A percentile compares a stretch with the other conserved stretches of the same genome.
Conservation (phyloP, 2,113 vertebrate species). For the Aix galericulata region DNA sequence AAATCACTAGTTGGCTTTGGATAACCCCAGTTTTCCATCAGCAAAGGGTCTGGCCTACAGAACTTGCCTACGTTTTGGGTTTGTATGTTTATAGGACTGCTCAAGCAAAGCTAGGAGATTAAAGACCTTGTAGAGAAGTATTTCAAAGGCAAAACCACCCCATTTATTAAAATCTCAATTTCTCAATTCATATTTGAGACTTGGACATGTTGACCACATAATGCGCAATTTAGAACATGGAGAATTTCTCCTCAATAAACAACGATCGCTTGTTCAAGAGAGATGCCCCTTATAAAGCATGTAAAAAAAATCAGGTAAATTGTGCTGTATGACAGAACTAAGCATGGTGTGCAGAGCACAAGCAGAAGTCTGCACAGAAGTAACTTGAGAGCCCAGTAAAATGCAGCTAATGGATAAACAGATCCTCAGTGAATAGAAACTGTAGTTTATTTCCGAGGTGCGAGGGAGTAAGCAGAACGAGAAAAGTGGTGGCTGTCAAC, state of each 20-base stretch:
- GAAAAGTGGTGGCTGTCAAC: background rate
- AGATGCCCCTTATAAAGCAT: accelerated
- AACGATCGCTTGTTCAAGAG: background rate
- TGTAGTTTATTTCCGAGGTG: background rate
- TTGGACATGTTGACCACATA: background rate
- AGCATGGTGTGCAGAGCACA: background rate
- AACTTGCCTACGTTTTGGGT: background rate
- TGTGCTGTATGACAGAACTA: background rate
- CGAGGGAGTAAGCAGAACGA: background rate
- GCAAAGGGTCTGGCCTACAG: background rate
- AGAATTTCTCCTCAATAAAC: background rate
- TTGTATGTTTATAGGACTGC: background rate
- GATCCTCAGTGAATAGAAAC: background rate
- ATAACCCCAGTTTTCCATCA: background rate
- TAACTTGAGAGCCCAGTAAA: background rate
- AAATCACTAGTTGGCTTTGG: background rate
- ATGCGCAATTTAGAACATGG: background rate
- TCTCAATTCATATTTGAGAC: background rate
- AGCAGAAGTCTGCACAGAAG: background rate
- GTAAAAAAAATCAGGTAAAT: background rate
- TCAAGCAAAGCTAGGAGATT: background rate
- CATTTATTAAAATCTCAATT: background rate
- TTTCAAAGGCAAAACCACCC: background rate
- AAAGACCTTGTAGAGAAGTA: background rate
- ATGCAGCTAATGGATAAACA: accelerated